phyloP scores from a whole-genome alignment of 1,140 invertebrate species.

The Lamellibrachia luymesi region DNA sequence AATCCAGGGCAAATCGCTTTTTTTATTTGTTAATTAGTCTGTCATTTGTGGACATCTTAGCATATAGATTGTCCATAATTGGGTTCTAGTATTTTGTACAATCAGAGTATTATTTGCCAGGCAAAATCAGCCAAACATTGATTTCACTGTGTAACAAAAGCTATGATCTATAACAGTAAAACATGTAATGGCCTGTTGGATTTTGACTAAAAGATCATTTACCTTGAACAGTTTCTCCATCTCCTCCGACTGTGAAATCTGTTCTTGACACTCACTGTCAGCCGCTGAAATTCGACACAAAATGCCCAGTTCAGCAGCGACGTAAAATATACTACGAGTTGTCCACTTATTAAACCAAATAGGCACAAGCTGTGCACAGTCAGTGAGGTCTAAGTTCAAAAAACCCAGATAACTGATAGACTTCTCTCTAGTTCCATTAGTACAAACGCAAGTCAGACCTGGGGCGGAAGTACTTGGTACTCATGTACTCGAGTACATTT shows the following conservation, averaged over 20 bases:
- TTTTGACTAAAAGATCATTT: conserved; percentile 17
- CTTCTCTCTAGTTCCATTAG: neutral
- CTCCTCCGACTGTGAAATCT: conserved; percentile 46
- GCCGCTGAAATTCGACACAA: neutral
- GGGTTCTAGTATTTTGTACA: neutral
- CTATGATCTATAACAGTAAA: neutral
- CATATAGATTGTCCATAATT: neutral
- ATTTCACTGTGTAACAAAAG: neutral
- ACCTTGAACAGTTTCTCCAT: conserved; percentile 74
- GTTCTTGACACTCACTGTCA: neutral
- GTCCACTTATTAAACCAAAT: neutral
- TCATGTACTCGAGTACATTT: too few relatives aligned
- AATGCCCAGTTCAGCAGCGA: neutral
- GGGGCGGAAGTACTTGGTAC: too few relatives aligned
- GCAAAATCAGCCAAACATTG: neutral
- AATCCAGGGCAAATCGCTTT: neutral
- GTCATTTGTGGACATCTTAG: neutral
- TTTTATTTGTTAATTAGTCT: neutral
- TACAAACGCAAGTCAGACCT: neutral
- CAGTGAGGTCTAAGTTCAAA: neutral
- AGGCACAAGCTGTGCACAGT: neutral
- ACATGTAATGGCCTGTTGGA: neutral
- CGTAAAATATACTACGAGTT: neutral
- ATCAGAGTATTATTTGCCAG: neutral
- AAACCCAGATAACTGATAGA: neutral